Base-by-base conservation (phyloP, 2,888 invertebrate species). In the Eupithecia subumbrata region DNA sequence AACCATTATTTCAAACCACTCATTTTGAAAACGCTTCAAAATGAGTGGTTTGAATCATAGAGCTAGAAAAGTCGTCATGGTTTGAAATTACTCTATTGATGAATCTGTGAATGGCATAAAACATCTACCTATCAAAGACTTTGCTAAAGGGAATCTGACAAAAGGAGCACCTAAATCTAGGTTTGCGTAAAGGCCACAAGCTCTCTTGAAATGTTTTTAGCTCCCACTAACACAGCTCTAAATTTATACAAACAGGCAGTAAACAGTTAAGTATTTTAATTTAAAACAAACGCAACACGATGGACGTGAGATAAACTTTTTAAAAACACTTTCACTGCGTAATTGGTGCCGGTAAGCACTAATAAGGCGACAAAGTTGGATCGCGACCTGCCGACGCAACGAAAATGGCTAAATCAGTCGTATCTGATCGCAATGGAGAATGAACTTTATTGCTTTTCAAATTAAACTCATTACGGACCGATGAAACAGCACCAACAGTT, bases 241-340 rank as follows among this genome's bases (percentile, higher is more conserved):
- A 64, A 18, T 34, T 3, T 34, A 34, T n/a, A 34, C 18, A 64
- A 40, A 68, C 43, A 68, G 14, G 34, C 34, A 63, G 37, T 52
- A 69, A 69, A 43, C 77, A 73, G 75, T 79, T 72, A 2, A 37
- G 37, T 37, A 76, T 81, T 80, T 76, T 76, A 25, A 73, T 77
- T 74, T 74, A 43, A 77, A 68, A 72, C 25, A 63, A 72, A 67
- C 72, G 74, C 74, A 73, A 75, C 74, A 77, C 80, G 88, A 91
- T 90, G 76, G 82, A 87, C 88, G 87, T 87, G 87, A 85, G 89
- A 82, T 80, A 81, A 81, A 75, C 68, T 79, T 84, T 86, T 88
- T 84, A 79, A 86, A 87, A 89, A 87, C 87, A 92, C 93, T 93
- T 92, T 93, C 92, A 87, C 92, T 89, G 83, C 83, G 87, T 90